phyloP scores from a whole-genome alignment of 2,888 invertebrate species.

The Eustalomyia histrio region DNA sequence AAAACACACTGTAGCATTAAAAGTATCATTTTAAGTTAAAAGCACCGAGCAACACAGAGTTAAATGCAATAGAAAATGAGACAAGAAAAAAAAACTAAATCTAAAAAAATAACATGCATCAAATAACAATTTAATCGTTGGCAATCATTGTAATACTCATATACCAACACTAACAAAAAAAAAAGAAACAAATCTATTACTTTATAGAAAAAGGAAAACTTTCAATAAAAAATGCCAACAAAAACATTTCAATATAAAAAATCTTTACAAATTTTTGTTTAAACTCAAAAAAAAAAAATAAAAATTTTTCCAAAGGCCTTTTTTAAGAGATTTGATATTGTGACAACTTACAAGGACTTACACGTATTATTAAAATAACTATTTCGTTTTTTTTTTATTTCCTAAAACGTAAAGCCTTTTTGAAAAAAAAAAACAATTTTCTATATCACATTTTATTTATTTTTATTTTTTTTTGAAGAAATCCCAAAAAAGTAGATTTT shows the following conservation, averaged over 20 bases:
- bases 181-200: constrained; percentile 5
- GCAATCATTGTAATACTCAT: constrained; percentile 50
- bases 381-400: constrained; percentile 9
- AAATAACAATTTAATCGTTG: constrained; percentile 64
- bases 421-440: constrained; percentile 45
- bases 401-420: not conserved
- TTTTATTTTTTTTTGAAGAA: constrained; percentile 11
- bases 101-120: constrained; percentile 47
- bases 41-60: constrained; percentile 26
- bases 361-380: constrained; percentile 53
- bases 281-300: constrained; percentile 14
- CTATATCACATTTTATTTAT: constrained; percentile 28
- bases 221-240: constrained; percentile 10
- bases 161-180: not conserved
- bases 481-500: constrained; percentile 20
- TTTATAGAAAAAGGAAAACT: no score
- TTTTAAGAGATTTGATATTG: constrained; percentile 47
- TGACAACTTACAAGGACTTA: constrained; percentile 56
- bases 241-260: constrained; percentile 52
- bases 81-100: constrained; percentile 8
- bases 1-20: constrained; percentile 6
- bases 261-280: constrained; percentile 51
- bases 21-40: constrained; percentile 6
- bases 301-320: constrained; percentile 49
- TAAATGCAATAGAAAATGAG: constrained; percentile 46